Conservation (phyloP, 2,797 vertebrate species). For the Distichodus sexfasciatus region DNA sequence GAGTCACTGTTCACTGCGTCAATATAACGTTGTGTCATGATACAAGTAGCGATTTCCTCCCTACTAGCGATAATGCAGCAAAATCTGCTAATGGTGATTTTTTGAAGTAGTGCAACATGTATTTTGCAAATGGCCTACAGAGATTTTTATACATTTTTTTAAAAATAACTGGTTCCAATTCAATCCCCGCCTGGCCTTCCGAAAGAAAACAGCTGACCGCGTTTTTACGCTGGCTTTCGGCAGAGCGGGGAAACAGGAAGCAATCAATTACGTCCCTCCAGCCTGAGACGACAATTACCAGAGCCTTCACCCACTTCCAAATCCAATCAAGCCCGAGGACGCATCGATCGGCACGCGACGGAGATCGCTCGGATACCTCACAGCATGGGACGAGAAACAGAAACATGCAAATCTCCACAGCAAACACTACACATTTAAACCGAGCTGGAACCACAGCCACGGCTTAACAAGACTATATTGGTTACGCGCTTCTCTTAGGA, state of each 20-base stretch:
- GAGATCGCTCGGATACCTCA: too few species aligned
- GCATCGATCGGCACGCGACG: constrained; percentile 63
- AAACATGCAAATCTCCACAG: not conserved
- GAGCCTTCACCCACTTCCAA: constrained; percentile 67
- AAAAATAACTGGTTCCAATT: constrained; percentile 9
- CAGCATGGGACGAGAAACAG: constrained; percentile 35
- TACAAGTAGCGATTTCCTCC: too few species aligned
- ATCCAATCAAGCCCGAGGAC: constrained; percentile 68
- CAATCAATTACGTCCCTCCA: constrained; percentile 70
- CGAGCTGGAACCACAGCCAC: too few species aligned
- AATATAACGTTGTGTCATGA: too few species aligned
- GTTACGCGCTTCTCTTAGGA: too few species aligned
- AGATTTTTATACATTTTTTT: not conserved
- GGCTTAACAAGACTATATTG: too few species aligned
- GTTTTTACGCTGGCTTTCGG: constrained; percentile 49
- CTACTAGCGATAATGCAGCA: too few species aligned
- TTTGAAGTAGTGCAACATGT: not conserved
- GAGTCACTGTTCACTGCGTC: too few species aligned
- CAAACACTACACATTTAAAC: too few species aligned
- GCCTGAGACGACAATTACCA: constrained; percentile 74
- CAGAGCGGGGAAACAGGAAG: constrained; percentile 65
- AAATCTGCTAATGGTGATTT: too few species aligned
- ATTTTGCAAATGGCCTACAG: not conserved
- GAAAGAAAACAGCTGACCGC: constrained; percentile 26
- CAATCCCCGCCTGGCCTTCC: not conserved